phyloP scores from a whole-genome alignment of 2,888 invertebrate genomes.

The Platycnemis pennipes region DNA sequence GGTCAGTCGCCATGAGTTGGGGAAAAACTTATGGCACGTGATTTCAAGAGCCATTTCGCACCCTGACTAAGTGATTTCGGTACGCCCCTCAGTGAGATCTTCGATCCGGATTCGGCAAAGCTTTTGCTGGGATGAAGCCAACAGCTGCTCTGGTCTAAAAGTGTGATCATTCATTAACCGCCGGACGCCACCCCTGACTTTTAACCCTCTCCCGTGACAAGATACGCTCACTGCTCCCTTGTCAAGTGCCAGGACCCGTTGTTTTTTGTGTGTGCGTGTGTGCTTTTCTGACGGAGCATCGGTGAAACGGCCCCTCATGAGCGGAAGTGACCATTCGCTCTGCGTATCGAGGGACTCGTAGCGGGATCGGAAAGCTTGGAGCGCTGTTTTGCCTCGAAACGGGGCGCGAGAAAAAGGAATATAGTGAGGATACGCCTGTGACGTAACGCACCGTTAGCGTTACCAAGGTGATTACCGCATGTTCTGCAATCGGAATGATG shows the following conservation, averaged over 20 bases:
- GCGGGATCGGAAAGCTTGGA: background rate
- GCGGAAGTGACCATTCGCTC: background rate
- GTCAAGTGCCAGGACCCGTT: background rate
- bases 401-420: no score
- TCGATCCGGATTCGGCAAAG: no score
- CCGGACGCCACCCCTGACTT: background rate
- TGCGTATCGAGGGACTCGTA: background rate
- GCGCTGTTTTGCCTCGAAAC: no score
- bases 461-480: background rate
- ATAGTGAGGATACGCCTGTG: background rate
- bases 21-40: no score
- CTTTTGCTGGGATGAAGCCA: no score
- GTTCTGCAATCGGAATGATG: background rate
- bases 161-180: no score
- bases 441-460: background rate
- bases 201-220: background rate
- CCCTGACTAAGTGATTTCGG: no score
- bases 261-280: no score
- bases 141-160: no score
- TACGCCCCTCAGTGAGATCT: background rate
- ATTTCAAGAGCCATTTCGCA: no score
- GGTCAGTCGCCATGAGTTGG: no score
- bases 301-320: background rate
- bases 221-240: background rate
- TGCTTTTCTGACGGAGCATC: background rate